Conservation (phyloP, 2,113 vertebrate genomes). For the Platycercus adscitus region DNA sequence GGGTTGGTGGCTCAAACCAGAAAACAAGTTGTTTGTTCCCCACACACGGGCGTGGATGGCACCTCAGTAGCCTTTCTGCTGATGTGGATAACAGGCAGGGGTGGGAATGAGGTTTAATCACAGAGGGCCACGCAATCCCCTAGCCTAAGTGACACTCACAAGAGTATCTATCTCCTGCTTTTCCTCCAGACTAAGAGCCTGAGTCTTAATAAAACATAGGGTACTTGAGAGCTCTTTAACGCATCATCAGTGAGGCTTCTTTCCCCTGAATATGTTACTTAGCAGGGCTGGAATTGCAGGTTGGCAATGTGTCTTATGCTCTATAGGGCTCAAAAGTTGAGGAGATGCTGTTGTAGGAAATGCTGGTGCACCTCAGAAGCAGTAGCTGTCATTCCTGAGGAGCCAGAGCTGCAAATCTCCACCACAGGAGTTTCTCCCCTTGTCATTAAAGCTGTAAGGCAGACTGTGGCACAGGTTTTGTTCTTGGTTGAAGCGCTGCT, state of each 20-base stretch:
- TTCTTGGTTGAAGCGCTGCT: background rate
- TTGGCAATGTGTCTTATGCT: rapidly evolving
- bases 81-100: background rate
- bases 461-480: background rate
- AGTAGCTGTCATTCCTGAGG: background rate
- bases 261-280: background rate
- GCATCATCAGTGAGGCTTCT: background rate
- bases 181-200: background rate
- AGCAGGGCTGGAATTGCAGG: background rate
- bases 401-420: background rate
- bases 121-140: background rate
- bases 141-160: background rate
- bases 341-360: background rate
- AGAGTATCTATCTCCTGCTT: constrained; percentile 1
- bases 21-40: background rate
- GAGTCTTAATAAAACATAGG: background rate
- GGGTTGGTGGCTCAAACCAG: background rate
- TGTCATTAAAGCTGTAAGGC: background rate
- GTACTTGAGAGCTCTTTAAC: background rate
- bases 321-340: background rate
- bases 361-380: background rate
- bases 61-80: background rate
- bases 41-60: rapidly evolving
- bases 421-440: background rate
- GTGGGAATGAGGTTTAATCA: background rate